Conservation (phyloP, 2,113 vertebrate genomes). For the Silurus meridionalis region DNA sequence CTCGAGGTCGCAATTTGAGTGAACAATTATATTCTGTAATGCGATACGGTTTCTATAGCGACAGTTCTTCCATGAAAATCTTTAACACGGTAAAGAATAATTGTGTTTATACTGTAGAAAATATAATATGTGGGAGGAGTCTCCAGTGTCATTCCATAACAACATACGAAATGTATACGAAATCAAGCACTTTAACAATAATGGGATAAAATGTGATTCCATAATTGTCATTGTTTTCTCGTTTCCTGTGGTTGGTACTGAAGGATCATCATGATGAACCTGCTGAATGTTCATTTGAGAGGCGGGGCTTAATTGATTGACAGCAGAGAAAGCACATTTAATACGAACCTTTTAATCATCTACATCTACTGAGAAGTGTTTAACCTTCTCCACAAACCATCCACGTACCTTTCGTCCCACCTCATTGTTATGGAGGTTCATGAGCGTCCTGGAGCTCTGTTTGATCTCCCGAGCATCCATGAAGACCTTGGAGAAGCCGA, state of each 20-base stretch:
- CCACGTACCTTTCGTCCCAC: constrained; percentile 89
- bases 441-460: constrained; percentile 91
- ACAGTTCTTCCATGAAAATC: neutral
- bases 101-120: too few relatives aligned
- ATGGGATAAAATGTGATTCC: too few relatives aligned
- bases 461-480: constrained; percentile 96
- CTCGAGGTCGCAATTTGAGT: neutral
- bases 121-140: too few relatives aligned
- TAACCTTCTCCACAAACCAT: neutral
- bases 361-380: neutral
- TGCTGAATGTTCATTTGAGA: neutral
- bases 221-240: too few relatives aligned
- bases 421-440: constrained; percentile 98
- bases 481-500: constrained; percentile 94
- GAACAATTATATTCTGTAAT: neutral
- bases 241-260: too few relatives aligned
- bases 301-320: neutral
- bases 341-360: neutral
- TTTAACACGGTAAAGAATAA: too few relatives aligned
- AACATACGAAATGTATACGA: too few relatives aligned
- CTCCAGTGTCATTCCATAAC: too few relatives aligned
- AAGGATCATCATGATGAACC: too few relatives aligned
- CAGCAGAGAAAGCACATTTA: neutral
- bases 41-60: neutral
- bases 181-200: too few relatives aligned